Percentiles rank a stretch among this genome's conserved stretches.
phyloP scores from a whole-genome alignment of 2,113 vertebrate species.

The Dipodomys ordii region DNA sequence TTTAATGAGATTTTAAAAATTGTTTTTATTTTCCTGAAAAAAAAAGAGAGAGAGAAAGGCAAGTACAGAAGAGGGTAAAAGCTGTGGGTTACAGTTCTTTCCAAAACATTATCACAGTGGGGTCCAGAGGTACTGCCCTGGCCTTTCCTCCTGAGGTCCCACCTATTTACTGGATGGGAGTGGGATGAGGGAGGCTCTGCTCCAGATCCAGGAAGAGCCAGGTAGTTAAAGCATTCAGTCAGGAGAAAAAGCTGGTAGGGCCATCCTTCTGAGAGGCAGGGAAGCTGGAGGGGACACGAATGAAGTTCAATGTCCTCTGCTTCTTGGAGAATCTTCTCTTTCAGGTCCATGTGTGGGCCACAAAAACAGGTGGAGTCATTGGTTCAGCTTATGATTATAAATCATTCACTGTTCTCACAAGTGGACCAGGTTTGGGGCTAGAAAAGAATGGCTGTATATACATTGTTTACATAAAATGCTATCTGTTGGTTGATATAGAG shows the following conservation, averaged over 20 bases:
- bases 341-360: neutral
- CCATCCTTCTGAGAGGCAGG: neutral
- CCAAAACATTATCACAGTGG: neutral
- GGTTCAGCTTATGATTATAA: neutral
- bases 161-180: neutral
- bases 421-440: neutral
- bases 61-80: neutral
- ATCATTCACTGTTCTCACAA: neutral
- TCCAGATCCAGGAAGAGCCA: neutral
- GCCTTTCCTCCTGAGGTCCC: neutral
- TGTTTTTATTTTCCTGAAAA: constrained; percentile 52
- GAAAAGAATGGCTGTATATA: neutral
- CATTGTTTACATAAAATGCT: neutral
- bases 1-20: constrained; percentile 74
- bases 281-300: neutral
- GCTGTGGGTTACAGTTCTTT: constrained; percentile 58
- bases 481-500: neutral
- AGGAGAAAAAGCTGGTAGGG: neutral
- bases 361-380: neutral
- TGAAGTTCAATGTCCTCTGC: neutral
- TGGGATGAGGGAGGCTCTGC: neutral
- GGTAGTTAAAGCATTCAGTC: neutral
- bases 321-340: constrained; percentile 5
- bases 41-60: constrained; percentile 30
- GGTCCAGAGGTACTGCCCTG: neutral